phyloP scores from a whole-genome alignment of 2,888 invertebrate species.

The Eupithecia abbreviata region DNA sequence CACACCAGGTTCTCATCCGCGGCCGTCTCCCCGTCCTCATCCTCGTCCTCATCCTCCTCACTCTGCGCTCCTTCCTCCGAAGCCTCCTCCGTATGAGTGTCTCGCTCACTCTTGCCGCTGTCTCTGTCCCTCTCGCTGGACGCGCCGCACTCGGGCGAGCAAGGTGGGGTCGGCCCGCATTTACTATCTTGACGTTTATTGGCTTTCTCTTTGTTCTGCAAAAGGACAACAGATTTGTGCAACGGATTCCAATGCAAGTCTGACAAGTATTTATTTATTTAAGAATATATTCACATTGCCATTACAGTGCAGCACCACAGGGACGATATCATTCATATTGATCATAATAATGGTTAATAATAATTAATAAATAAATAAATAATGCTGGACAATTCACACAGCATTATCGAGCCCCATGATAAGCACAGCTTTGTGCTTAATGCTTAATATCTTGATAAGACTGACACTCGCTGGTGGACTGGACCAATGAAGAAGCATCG shows the following conservation, averaged over 20 bases:
- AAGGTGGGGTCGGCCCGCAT: constrained; percentile 86
- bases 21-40: constrained; percentile 71
- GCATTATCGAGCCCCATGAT: too few relatives aligned
- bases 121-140: constrained; percentile 25
- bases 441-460: background rate
- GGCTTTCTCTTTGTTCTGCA: constrained; percentile 44
- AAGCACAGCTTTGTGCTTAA: background rate
- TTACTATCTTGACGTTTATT: constrained; percentile 60
- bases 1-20: constrained; percentile 88
- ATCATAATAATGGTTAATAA: background rate
- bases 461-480: background rate
- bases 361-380: too few relatives aligned
- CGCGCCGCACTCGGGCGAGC: constrained; percentile 80
- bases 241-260: background rate
- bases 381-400: too few relatives aligned
- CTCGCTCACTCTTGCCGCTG: constrained; percentile 24
- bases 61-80: background rate
- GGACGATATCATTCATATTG: background rate
- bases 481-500: background rate
- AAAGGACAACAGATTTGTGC: background rate
- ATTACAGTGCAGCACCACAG: too few relatives aligned
- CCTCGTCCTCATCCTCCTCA: constrained; percentile 32
- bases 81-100: background rate
- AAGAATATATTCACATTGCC: too few relatives aligned
- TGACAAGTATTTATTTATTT: too few relatives aligned